Base-by-base conservation (phyloP, 2,113 vertebrate genomes). In the Spheniscus mendiculus region DNA sequence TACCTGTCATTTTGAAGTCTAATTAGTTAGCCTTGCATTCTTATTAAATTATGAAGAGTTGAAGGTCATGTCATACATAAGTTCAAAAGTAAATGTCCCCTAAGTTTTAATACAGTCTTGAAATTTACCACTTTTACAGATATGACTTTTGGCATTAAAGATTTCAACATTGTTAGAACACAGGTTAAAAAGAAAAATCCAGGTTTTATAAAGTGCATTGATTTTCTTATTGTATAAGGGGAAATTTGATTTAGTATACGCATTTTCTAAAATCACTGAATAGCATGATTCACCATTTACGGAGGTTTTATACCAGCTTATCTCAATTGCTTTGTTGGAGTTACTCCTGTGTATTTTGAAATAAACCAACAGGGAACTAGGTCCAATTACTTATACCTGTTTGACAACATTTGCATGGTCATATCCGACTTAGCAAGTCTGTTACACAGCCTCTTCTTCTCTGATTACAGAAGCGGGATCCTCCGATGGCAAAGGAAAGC, bases 1-100 rank as follows among this genome's bases (percentile, higher is more conserved):
- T 91, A 84, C 83, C 79, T 96, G 89, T 95, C 74, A 90, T 86
- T 85, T 88, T 74, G 63, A 92, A 96, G 67, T 70, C 59, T 93
- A 86, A 96, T 95, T 94, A 92, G 74, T 81, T 71, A 93, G 42
- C 14, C 32, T 89, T 88, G 45, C 26, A 89, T 78, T 95, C n/a
- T 93, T 67, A 80, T 42, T 80, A 86, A 92, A 66, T 73, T 92
- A 83, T 59, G 76, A 93, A 94, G 45, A 69, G 18, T 77, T 95
- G 90, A 95, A 95, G 90, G 94, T 92, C 85, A 74, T 76, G 83
- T 88, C 85, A 86, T 79, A 63, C 29, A 87, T 91, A 21, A 84
- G 81, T 95, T 90, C 67, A 81, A 93, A 90, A 81, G 62, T 77
- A 80, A 95, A 93, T 83, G 71, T 83, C 67, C 85, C 20, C 14